Evolutionary conservation across 2,113 vertebrate species (phyloP), one percentile per base, ranked within the genome.

Genomic region (Ardeotis arabs): DNA sequence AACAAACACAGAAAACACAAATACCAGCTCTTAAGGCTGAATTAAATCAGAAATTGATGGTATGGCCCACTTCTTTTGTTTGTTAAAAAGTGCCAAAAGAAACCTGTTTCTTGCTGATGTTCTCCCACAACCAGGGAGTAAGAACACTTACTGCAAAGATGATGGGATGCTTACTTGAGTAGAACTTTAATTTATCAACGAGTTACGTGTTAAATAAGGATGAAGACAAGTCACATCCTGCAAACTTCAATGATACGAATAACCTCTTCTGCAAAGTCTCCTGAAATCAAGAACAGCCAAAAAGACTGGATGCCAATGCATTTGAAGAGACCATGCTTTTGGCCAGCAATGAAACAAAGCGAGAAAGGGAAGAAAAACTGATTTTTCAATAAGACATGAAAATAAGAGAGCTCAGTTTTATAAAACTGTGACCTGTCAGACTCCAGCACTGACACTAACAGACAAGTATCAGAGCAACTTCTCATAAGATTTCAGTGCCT

Each of bases 201-300:
- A 74, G 39, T 69, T 92, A 82, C 27, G 55, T 47, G 66, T 64
- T 93, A 91, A 70, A 77, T 87, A 83, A 27, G 55, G 70, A 93
- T 89, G 72, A 95, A 85, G 67, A 85, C 81, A 94, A 94, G 84
- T 83, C 59, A 83, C 55, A 82, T 70, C 62, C 47, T 67, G 85
- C 45, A 88, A 85, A 80, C n/a, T 82, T 76, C 44, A 35, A 29
- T 3, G 3, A 76, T 76, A 87, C 4, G 76, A 94, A 73, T 59
- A 94, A 79, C 0, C 0, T 52, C 72, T 87, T 82, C 63, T 59
- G 25, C 67, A 53, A 94, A 86, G 44, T 58, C 60, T 81, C 35
- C 7, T 74, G 66, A 92, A 87, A 79, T 59, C 28, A 89, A 50
- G 75, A 93, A 59, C 49, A 88, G 47, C 10, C 11, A 8, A 89